Evolutionary conservation across 2,888 invertebrate genomes (phyloP), one percentile per base, ranked within the genome.

Genomic region (Anthrax anthrax): DNA sequence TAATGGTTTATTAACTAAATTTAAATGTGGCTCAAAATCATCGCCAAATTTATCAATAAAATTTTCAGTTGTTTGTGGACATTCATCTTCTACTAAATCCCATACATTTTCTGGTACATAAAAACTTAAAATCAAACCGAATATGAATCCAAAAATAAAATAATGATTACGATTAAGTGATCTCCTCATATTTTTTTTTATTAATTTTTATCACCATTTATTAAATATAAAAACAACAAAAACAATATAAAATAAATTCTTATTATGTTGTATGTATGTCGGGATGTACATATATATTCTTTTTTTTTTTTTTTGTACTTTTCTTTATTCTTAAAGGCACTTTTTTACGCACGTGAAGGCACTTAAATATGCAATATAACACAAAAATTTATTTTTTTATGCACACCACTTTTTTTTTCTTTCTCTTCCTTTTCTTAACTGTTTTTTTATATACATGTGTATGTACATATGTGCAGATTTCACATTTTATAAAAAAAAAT

Each of bases 1-100:
- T 52, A 69, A 57, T 49, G 69, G 69, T 57, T 69, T 69, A 47
- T 67, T 67, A 43, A 64, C 62, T 47, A 69, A 58, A 58, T 69
- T 69, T 49, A 69, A 57, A 54, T 65, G 67, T 43, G 67, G 68
- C 55, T 69, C 66, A 54, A 69, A 68, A 47, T 67, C 67, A 54
- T 66, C 65, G 23, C 66, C 65, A 43, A 61, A 71, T 57, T 63
- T 65, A 51, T 63, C 63, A 52, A 62, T 62, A 52, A 61, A 59
- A 54, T 63, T 64, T 53, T 65, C 65, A 49, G 62, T 68, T 42
- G 55, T 60, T 52, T 63, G 62, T 27, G 70, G 65, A 52, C 67
- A 69, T 56, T 65, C 70, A 55, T 67, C 63, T 57, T 61, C 61
- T 49, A 65, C 62, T 54, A 64, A 56, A 54, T 64, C 62, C 68